Evolutionary conservation across 2,113 vertebrate genomes (phyloP).

Genomic region (Anguilla rostrata): DNA sequence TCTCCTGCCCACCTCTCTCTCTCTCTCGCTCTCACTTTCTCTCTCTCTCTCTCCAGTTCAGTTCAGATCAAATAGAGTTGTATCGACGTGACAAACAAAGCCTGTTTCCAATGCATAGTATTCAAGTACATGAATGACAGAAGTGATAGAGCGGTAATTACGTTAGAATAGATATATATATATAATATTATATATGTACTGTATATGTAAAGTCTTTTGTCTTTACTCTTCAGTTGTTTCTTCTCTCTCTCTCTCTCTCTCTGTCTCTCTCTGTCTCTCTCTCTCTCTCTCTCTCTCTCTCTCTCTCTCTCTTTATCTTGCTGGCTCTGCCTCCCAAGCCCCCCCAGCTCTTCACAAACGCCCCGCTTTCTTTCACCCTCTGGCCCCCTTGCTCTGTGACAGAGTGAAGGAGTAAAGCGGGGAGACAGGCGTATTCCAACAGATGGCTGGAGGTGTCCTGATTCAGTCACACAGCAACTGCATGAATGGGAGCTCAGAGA

Average conservation of each 20-base stretch:
- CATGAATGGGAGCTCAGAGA: conserved; percentile 49
- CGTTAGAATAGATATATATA: background rate
- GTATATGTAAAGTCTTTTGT: no score
- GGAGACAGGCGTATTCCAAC: conserved; percentile 53
- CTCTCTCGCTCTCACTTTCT: background rate
- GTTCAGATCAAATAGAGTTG: no score
- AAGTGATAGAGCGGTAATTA: background rate
- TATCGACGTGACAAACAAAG: no score
- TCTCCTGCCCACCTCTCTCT: conserved; percentile 49
- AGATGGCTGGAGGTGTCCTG: conserved; percentile 64
- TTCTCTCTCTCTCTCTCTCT: no score
- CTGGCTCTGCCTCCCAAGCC: conserved; percentile 47
- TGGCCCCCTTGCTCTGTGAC: conserved; percentile 56
- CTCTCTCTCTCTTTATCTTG: conserved; percentile 58
- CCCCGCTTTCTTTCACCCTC: background rate
- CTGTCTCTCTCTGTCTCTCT: no score
- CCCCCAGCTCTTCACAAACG: background rate
- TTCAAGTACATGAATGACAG: background rate
- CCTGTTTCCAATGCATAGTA: background rate
- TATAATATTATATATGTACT: no score
- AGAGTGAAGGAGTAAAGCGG: conserved; percentile 68
- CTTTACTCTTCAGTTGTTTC: no score
- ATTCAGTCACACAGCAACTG: conserved; percentile 46
- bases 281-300: conserved; percentile 53
- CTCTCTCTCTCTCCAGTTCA: conserved; percentile 42